Conservation (phyloP, 2,888 invertebrate species). For the Rhingia campestris region DNA sequence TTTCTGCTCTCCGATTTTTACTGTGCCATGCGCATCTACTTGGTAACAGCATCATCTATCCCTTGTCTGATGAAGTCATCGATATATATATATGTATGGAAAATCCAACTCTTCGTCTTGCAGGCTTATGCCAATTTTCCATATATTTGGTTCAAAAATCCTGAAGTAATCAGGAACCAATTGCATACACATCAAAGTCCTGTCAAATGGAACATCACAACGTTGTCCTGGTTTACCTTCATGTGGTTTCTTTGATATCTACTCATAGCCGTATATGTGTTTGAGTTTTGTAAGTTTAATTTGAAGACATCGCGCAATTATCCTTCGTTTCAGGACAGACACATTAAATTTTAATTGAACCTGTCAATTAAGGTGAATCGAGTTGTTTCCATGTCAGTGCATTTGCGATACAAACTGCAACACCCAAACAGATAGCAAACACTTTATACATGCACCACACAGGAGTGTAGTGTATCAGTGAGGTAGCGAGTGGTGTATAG, state of each 20-base stretch:
- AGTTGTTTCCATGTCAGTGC: constrained; percentile 36
- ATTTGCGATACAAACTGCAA: constrained; percentile 9
- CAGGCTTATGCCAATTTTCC: constrained; percentile 11
- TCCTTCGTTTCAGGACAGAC: constrained; percentile 31
- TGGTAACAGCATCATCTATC: neutral
- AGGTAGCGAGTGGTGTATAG: neutral
- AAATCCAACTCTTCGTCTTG: constrained; percentile 9
- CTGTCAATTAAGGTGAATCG: constrained; percentile 46
- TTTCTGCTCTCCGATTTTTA: constrained; percentile 1
- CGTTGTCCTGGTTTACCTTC: constrained; percentile 13
- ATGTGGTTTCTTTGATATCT: neutral
- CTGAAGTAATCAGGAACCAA: neutral
- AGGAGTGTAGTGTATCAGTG: neutral
- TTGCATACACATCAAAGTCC: constrained; percentile 3
- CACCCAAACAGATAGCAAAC: constrained; percentile 9
- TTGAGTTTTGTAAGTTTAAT: neutral
- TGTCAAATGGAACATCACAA: neutral
- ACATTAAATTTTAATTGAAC: constrained; percentile 58
- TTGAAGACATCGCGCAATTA: neutral
- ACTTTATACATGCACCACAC: neutral
- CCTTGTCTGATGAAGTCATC: constrained; percentile 32
- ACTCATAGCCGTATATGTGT: no score
- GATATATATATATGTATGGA: neutral
- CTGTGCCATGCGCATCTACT: constrained; percentile 25
- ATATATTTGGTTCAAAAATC: neutral